Base-by-base conservation (phyloP, 2,797 vertebrate genomes). In the Aphelocoma californica region DNA sequence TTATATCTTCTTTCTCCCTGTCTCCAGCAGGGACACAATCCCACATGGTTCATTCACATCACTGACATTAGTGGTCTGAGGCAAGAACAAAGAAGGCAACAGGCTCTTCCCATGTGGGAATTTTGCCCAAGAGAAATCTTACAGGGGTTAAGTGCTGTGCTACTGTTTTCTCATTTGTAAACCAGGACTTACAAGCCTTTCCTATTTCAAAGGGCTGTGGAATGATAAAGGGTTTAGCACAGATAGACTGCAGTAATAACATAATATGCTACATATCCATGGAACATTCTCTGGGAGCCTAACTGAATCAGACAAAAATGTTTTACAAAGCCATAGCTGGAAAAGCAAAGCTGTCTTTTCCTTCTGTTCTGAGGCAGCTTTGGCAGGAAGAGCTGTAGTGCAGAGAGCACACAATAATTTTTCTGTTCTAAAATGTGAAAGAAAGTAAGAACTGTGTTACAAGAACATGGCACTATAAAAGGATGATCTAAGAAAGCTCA, bases 321-420 rank as follows among this genome's bases (percentile, higher is more conserved):
- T 45, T 87, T 86, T 69, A 7, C 81, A 93, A 92, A 89, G 45
- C 31, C 34, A 40, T 57, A 92, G 61, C 50, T 91, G 69, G 79
- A 86, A 94, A 81, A 94, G 75, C 34, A 85, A 82, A 91, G 47
- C 72, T 92, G 50, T 61, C 81, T 92, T 86, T 87, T 89, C 51
- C 86, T 93, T 94, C 91, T 94, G 64, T 80, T 96, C 75, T 3
- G 5, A 94, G 64, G 73, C 81, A 92, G 38, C 71, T 90, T 91
- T 85, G 81, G 81, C 89, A 95, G 81, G 56, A 82, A 87, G 61
- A 45, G 48, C 42, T 56, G 77, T 28, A 66, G 48, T 93, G 73
- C 80, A 81, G 64, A 79, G 64, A 73, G 64, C 50, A 79, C 64
- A 73, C 21, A 79, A 34, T 19, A 78, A 67, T 64, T 90, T 85